Percentiles rank a stretch among this genome's conserved stretches.
These are phyloP conservation scores for Alviniconcha marisindica DNA, from an alignment of 1,140 invertebrate genomes.

Conservation along the genomic window DNA sequence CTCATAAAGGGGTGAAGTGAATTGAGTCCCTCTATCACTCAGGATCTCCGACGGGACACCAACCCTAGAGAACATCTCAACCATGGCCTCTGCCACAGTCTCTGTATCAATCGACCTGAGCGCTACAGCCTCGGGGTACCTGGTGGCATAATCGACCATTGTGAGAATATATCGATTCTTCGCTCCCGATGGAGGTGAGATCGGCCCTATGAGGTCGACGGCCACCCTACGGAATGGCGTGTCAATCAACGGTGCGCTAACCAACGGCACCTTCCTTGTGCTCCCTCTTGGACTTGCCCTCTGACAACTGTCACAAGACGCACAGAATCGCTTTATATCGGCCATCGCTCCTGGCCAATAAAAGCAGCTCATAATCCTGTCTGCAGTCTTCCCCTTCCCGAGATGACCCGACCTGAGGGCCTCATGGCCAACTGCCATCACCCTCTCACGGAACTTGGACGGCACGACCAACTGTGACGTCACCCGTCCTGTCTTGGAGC, in stretches of 20 bases:
- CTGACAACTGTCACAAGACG: conserved; percentile 47
- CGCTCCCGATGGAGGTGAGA: conserved; percentile 40
- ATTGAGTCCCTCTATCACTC: background rate
- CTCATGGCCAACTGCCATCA: too few relatives aligned
- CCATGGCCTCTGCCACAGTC: conserved; percentile 48
- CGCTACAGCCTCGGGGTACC: conserved; percentile 56
- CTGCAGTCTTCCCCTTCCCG: conserved; percentile 13
- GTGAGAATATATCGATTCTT: conserved; percentile 49
- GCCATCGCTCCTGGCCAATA: conserved; percentile 37
- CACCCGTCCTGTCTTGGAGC: too few relatives aligned
- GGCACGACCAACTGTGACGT: too few relatives aligned
- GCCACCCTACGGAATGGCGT: conserved; percentile 53
- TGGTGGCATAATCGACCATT: conserved; percentile 48
- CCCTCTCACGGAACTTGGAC: too few relatives aligned
- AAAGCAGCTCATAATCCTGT: conserved; percentile 33
- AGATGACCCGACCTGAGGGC: conserved; percentile 39
- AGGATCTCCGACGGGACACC: conserved; percentile 53
- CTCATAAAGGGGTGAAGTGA: background rate
- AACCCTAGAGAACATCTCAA: conserved; percentile 37
- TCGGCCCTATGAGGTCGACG: conserved; percentile 49
- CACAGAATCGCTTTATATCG: conserved; percentile 28
- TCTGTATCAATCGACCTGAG: conserved; percentile 44
- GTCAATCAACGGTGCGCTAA: conserved; percentile 45
- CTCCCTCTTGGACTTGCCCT: conserved; percentile 18
- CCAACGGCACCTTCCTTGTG: conserved; percentile 33